Conservation (phyloP, 2,113 vertebrate genomes). For the Centropus bengalensis region DNA sequence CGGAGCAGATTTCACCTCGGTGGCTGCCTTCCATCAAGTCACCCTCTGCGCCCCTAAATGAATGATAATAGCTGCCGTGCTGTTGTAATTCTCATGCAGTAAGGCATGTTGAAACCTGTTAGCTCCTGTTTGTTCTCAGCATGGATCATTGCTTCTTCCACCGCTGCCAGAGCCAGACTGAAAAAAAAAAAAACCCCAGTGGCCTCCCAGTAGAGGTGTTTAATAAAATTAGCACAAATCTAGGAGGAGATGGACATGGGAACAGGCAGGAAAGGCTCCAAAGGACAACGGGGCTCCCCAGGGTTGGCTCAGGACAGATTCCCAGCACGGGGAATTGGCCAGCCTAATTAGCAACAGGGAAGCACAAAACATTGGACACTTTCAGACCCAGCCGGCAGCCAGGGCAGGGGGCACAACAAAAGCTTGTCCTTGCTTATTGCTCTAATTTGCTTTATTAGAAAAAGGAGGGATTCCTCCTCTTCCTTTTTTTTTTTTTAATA, state of each 20-base stretch:
- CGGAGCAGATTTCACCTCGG: background rate
- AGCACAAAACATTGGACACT: background rate
- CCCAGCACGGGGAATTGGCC: background rate
- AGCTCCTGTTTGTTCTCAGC: conserved; percentile 39
- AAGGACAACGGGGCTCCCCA: background rate
- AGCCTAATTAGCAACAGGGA: background rate
- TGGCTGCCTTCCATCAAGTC: background rate
- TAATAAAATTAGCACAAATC: background rate
- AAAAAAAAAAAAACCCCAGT: background rate
- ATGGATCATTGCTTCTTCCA: conserved; percentile 48
- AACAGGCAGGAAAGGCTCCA: background rate
- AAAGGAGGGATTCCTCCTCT: background rate
- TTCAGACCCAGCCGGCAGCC: background rate
- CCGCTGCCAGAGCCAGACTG: background rate
- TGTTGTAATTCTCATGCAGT: background rate
- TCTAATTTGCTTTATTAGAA: background rate
- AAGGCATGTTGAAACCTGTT: conserved; percentile 36
- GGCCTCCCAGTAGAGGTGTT: background rate
- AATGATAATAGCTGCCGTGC: background rate
- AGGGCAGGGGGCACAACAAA: background rate
- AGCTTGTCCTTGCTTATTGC: background rate
- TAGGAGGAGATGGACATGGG: background rate
- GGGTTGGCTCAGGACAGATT: accelerated
- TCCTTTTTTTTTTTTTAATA: background rate
- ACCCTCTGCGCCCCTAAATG: background rate